Evolutionary conservation across 2,113 vertebrate genomes (phyloP).

Genomic region (Ictalurus punctatus): DNA sequence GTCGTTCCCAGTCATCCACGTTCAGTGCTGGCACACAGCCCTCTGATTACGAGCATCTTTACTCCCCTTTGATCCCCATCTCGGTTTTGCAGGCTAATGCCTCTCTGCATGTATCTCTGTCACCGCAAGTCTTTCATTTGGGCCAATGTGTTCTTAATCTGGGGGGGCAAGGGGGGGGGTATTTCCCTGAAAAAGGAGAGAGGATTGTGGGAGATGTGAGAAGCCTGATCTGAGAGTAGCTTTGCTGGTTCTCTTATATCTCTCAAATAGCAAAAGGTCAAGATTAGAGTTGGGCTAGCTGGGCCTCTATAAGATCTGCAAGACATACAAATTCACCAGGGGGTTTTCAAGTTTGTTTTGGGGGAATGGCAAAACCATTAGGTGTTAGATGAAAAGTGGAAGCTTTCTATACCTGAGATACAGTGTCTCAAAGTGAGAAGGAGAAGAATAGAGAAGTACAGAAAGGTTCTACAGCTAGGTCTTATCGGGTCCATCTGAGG

Average conservation of each 20-base stretch:
- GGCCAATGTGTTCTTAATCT: slow-evolving; percentile 60
- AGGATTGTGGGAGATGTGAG: not conserved
- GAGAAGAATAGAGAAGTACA: slow-evolving; percentile 43
- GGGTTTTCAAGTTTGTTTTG: not conserved
- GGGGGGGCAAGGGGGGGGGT: not conserved
- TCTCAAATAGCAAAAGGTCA: slow-evolving; percentile 13
- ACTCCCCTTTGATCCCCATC: slow-evolving; percentile 61
- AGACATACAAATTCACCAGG: not conserved
- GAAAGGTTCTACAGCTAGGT: slow-evolving; percentile 28
- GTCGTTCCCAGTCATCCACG: slow-evolving; percentile 55
- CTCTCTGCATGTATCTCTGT: slow-evolving; percentile 57
- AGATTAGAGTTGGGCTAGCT: not conserved
- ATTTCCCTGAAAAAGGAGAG: slow-evolving; percentile 8
- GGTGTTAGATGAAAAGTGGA: slow-evolving; percentile 37
- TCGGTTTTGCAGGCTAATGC: slow-evolving; percentile 56
- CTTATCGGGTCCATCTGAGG: slow-evolving; percentile 39
- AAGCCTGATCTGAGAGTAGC: slow-evolving; percentile 38
- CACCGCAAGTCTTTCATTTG: slow-evolving; percentile 56
- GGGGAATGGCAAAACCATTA: slow-evolving; percentile 38
- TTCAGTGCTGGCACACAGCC: slow-evolving; percentile 53
- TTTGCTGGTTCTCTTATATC: slow-evolving; percentile 28
- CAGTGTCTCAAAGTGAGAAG: slow-evolving; percentile 37
- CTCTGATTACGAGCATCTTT: slow-evolving; percentile 56
- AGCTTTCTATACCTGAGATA: slow-evolving; percentile 25
- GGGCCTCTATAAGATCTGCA: not conserved